Evolutionary conservation across 2,888 invertebrate species (phyloP).

Genomic region (Tenthredo livida): DNA sequence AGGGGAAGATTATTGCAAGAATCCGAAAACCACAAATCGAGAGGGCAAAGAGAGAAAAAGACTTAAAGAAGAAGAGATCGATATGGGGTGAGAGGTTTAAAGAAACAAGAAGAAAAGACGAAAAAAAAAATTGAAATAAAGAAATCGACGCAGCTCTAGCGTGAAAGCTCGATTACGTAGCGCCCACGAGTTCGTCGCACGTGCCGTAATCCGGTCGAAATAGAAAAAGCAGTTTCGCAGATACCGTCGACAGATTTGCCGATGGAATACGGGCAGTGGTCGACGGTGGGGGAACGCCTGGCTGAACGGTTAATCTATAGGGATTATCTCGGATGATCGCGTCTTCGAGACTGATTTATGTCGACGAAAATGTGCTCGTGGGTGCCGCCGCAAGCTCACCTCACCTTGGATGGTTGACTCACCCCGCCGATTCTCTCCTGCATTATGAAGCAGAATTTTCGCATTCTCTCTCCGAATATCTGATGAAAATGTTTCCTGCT

Average conservation of each 20-base stretch:
- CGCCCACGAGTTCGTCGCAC: slow-evolving; percentile 48
- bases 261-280: slow-evolving; percentile 49
- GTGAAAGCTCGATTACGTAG: slow-evolving; percentile 47
- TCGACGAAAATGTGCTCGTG: slow-evolving; percentile 56
- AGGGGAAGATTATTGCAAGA: background rate
- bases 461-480: slow-evolving; percentile 36
- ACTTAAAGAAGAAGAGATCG: background rate
- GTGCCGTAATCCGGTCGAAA: slow-evolving; percentile 47
- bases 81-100: background rate
- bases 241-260: slow-evolving; percentile 47
- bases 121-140: slow-evolving; percentile 29
- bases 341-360: slow-evolving; percentile 67
- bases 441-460: slow-evolving; percentile 41
- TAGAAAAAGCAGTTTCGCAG: slow-evolving; percentile 50
- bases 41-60: background rate
- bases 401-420: slow-evolving; percentile 39
- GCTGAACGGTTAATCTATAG: slow-evolving; percentile 67
- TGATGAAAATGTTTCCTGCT: slow-evolving; percentile 25
- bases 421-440: slow-evolving; percentile 13
- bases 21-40: slow-evolving; percentile 1
- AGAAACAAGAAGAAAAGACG: background rate
- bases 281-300: slow-evolving; percentile 48
- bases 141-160: slow-evolving; percentile 16
- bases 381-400: slow-evolving; percentile 44
- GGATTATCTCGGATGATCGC: slow-evolving; percentile 67